phyloP scores from a whole-genome alignment of 2,113 vertebrate genomes.

The Pygoscelis adeliae region DNA sequence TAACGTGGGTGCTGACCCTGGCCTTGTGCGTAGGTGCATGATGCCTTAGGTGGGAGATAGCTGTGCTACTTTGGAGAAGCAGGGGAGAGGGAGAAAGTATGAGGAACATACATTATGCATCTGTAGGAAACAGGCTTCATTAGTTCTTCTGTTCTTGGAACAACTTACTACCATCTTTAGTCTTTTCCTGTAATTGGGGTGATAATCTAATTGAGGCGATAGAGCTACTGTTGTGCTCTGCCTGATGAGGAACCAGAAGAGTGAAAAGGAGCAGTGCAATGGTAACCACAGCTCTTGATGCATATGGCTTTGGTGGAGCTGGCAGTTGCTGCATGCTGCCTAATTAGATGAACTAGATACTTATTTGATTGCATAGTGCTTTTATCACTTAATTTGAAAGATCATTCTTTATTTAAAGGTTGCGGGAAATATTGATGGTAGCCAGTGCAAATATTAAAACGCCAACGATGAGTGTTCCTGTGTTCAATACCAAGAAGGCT shows the following conservation, averaged over 20 bases:
- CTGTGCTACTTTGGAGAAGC: not conserved
- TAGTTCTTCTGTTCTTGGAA: not conserved
- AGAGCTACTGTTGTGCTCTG: not conserved
- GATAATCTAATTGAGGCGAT: not conserved
- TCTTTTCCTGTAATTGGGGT: not conserved
- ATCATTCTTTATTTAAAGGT: constrained; percentile 69
- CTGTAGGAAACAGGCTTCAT: not conserved
- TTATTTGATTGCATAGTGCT: not conserved
- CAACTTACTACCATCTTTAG: not conserved
- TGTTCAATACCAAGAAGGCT: constrained; percentile 85
- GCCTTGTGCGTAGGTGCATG: fast-evolving
- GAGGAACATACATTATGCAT: not conserved
- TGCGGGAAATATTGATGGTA: constrained; percentile 93
- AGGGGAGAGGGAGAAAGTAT: not conserved
- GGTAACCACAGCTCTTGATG: not conserved
- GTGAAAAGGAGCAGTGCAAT: not conserved
- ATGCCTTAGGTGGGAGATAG: not conserved
- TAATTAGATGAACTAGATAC: not conserved
- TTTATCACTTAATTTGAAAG: not conserved
- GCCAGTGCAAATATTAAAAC: constrained; percentile 94
- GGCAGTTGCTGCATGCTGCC: not conserved
- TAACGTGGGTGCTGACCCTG: not conserved
- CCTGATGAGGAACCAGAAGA: not conserved
- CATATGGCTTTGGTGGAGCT: not conserved
- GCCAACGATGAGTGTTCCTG: constrained; percentile 93